Evolutionary conservation across 2,113 vertebrate genomes (phyloP).

Genomic region (Engraulis encrasicolus): DNA sequence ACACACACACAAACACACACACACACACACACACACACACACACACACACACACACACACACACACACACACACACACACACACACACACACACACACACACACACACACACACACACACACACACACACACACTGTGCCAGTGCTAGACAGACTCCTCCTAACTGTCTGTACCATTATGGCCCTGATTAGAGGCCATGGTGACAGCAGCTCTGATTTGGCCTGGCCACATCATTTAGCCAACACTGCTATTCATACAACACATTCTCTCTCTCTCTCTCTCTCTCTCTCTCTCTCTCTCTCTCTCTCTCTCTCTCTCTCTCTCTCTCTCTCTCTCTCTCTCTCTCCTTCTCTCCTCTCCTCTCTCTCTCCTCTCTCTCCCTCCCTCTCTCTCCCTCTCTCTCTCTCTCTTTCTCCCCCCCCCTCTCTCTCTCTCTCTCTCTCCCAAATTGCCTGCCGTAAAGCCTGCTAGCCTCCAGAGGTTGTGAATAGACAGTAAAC

Average conservation of each 20-base stretch:
- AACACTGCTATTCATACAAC: neutral
- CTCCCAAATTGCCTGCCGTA: too few species aligned
- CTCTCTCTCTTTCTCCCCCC: too few species aligned
- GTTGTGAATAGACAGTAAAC: too few species aligned
- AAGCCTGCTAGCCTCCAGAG: too few species aligned
- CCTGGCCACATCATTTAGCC: neutral
- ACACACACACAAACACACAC: neutral
- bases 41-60: neutral
- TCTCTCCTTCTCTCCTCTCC: too few species aligned
- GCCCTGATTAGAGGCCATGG: constrained; percentile 23
- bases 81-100: neutral
- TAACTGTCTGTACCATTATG: neutral
- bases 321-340: too few species aligned
- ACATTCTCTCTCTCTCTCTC: too few species aligned
- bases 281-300: too few species aligned
- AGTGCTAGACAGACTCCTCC: neutral
- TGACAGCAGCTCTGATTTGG: constrained; percentile 17
- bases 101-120: neutral
- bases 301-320: too few species aligned
- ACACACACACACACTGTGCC: neutral
- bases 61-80: neutral
- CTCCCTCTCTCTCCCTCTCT: too few species aligned
- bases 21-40: neutral
- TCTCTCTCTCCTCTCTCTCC: too few species aligned
- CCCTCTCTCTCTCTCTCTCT: too few species aligned